Evolutionary conservation across 2,888 invertebrate species (phyloP).

Genomic region (Sphecodes monilicornis): DNA sequence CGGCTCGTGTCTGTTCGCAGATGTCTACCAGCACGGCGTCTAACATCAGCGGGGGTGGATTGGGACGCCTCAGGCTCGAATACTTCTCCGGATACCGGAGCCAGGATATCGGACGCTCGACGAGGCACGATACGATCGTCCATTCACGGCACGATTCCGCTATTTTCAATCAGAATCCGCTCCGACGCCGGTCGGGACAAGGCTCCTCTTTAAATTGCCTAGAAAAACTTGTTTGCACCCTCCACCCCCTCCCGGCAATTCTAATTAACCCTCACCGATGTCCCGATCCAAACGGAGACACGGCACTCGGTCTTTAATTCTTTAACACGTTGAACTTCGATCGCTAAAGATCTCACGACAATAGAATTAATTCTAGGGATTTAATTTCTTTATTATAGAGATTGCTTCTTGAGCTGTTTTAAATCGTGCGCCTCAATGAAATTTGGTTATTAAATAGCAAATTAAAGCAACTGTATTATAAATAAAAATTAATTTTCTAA

Average conservation of each 20-base stretch:
- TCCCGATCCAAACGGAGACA: not conserved
- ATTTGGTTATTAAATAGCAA: too few relatives aligned
- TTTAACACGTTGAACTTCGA: too few relatives aligned
- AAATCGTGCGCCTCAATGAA: too few relatives aligned
- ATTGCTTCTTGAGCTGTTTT: too few relatives aligned
- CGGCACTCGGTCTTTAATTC: not conserved
- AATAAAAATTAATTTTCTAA: too few relatives aligned
- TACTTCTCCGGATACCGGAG: constrained; percentile 10
- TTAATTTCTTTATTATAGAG: too few relatives aligned
- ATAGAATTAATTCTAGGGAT: too few relatives aligned
- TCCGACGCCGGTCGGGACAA: constrained; percentile 2
- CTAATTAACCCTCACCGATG: constrained; percentile 12
- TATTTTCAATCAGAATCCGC: constrained; percentile 36
- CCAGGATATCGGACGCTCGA: constrained; percentile 33
- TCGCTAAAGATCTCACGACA: too few relatives aligned
- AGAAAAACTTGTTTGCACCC: constrained; percentile 21
- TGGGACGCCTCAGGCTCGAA: constrained; percentile 29
- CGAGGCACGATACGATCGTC: constrained; percentile 40
- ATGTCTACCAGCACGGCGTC: constrained; percentile 15
- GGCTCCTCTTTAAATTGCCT: constrained; percentile 18
- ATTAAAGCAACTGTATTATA: too few relatives aligned
- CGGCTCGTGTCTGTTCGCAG: constrained; percentile 22
- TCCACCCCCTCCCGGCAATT: not conserved
- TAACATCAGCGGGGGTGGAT: constrained; percentile 21
- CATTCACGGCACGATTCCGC: constrained; percentile 39